A percentile compares a stretch with the other conserved stretches of the same genome.
phyloP scores from a whole-genome alignment of 2,797 vertebrate species.

The Schizothorax lantsangensis region DNA sequence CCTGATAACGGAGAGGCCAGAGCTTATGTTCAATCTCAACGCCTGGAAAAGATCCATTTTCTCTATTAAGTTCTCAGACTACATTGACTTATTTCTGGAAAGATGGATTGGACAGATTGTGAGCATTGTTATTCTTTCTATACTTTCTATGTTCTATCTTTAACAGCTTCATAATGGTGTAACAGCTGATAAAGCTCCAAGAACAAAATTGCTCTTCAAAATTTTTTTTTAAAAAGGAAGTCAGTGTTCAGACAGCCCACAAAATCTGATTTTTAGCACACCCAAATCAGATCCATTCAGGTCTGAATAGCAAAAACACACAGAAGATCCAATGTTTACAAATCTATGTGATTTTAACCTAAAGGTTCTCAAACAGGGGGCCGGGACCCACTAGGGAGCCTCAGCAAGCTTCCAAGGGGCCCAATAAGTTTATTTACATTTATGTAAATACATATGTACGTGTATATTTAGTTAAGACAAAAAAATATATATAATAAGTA shows the following conservation, averaged over 20 bases:
- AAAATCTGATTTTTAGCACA: neutral
- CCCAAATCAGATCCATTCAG: neutral
- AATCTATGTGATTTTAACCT: neutral
- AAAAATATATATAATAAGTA: too few species aligned
- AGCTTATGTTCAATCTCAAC: constrained; percentile 38
- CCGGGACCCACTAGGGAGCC: neutral
- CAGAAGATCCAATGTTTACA: neutral
- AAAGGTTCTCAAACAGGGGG: neutral
- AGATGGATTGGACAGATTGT: constrained; percentile 30
- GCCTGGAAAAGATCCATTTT: constrained; percentile 36
- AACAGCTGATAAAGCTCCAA: constrained; percentile 39
- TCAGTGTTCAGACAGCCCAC: neutral
- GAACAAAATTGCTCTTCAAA: constrained; percentile 15
- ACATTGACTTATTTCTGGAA: constrained; percentile 40
- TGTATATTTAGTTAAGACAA: too few species aligned
- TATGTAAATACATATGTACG: neutral
- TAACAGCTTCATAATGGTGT: constrained; percentile 27
- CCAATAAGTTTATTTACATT: neutral
- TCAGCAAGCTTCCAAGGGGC: neutral
- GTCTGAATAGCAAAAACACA: neutral
- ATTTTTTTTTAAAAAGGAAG: neutral
- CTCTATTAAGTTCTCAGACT: constrained; percentile 23
- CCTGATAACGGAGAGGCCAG: neutral
- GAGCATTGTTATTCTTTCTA: constrained; percentile 20
- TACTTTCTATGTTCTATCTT: constrained; percentile 28